Evolutionary conservation across 64 coral and sea anemone species (phyloP).

Genomic region (Cladopsammia gracilis): DNA sequence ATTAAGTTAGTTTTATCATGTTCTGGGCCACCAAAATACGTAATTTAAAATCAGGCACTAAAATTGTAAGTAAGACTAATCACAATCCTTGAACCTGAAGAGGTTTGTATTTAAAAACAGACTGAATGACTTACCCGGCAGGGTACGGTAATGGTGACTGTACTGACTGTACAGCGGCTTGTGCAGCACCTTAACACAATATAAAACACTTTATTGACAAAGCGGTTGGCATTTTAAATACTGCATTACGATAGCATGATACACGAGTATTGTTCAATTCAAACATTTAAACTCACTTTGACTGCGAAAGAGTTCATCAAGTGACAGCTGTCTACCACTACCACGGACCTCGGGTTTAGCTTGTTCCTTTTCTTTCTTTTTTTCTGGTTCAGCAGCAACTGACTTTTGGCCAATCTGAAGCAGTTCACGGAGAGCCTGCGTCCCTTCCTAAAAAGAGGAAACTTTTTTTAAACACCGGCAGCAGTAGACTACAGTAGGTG

Average conservation of each 20-base stretch:
- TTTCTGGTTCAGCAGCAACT: not conserved
- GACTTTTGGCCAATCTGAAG: slow-evolving; percentile 55
- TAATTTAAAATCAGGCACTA: too few species aligned
- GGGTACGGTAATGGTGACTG: not conserved
- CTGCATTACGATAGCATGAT: not conserved
- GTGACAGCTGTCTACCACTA: slow-evolving; percentile 12
- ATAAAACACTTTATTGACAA: not conserved
- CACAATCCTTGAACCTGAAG: not conserved
- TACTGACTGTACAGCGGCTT: not conserved
- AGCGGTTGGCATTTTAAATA: not conserved
- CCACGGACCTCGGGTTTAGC: not conserved
- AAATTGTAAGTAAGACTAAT: not conserved
- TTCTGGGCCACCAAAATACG: too few species aligned
- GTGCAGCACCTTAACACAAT: slow-evolving; percentile 1
- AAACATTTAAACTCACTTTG: slow-evolving; percentile 30
- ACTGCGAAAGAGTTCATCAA: slow-evolving; percentile 61
- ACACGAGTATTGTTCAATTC: not conserved
- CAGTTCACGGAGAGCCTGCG: slow-evolving; percentile 64
- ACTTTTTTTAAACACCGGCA: not conserved
- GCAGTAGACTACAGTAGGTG: not conserved
- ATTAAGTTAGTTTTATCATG: too few species aligned
- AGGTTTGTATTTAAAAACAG: too few species aligned
- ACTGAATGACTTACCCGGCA: slow-evolving; percentile 1
- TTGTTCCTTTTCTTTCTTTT: slow-evolving; percentile 9
- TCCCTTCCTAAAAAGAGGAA: slow-evolving; percentile 23